These are phyloP conservation scores for Tretioscincus oriximinensis DNA, from an alignment of 2,113 vertebrate genomes.

Conservation along the genomic window DNA sequence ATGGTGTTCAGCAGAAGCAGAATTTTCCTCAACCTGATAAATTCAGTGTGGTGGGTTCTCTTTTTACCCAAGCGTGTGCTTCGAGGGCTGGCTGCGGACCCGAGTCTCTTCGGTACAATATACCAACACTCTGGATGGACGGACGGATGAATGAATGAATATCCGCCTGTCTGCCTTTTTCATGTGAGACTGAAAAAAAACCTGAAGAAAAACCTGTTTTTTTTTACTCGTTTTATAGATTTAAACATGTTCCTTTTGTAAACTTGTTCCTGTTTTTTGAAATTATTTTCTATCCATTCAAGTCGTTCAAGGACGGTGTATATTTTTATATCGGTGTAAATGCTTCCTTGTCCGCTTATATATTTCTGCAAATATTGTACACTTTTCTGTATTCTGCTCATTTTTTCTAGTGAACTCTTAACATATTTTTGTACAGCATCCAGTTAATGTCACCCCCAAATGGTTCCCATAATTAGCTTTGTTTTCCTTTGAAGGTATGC, in stretches of 20 bases:
- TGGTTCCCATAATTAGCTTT: constrained; percentile 56
- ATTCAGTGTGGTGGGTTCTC: too few relatives aligned
- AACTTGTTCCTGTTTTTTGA: constrained; percentile 66
- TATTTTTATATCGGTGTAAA: constrained; percentile 78
- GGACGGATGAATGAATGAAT: accelerated
- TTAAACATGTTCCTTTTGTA: constrained; percentile 63
- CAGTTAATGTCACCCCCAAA: constrained; percentile 43
- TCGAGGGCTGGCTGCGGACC: neutral
- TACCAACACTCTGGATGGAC: neutral
- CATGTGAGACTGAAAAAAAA: constrained; percentile 17
- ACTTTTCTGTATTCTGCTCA: constrained; percentile 51
- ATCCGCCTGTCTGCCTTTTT: constrained; percentile 21
- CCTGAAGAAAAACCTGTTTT: neutral
- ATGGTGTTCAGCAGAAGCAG: neutral
- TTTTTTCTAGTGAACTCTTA: constrained; percentile 64
- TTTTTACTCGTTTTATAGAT: constrained; percentile 66
- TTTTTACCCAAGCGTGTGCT: neutral
- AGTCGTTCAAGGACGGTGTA: constrained; percentile 68
- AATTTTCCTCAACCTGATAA: too few relatives aligned
- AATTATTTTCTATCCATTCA: constrained; percentile 74
- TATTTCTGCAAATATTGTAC: constrained; percentile 56
- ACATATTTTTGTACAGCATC: constrained; percentile 62
- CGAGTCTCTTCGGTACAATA: accelerated
- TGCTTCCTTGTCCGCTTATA: constrained; percentile 52
- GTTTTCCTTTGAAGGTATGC: constrained; percentile 57